Evolutionary conservation across 2,888 invertebrate species (phyloP).

Genomic region (Cataglyphis albicans): DNA sequence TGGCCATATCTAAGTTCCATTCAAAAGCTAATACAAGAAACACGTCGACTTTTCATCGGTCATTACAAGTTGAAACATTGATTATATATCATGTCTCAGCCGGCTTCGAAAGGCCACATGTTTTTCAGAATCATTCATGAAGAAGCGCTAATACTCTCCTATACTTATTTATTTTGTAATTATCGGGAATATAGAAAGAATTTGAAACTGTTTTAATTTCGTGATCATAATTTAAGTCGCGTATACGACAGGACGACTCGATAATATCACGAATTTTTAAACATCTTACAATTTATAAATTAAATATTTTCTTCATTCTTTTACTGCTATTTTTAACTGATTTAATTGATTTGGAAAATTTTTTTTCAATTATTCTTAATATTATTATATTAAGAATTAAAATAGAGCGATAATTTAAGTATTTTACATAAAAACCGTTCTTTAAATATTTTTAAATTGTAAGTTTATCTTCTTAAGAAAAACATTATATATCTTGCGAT

Average conservation of each 20-base stretch:
- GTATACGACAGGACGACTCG: neutral
- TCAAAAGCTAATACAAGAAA: neutral
- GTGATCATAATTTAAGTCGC: neutral
- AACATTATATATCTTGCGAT: neutral
- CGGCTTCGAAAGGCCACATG: neutral
- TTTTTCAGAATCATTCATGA: neutral
- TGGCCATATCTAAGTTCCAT: neutral
- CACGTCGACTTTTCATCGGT: neutral
- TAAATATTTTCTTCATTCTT: neutral
- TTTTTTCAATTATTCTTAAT: neutral
- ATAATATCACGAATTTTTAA: neutral
- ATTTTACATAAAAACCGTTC: neutral
- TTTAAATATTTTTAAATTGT: neutral
- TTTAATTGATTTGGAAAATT: neutral
- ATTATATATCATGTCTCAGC: neutral
- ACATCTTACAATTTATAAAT: neutral
- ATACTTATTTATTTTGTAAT: neutral
- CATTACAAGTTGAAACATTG: constrained; percentile 5
- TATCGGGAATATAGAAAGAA: neutral
- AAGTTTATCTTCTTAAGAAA: neutral
- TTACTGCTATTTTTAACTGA: neutral
- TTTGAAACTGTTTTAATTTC: neutral
- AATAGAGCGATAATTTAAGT: neutral
- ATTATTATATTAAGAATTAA: no score
- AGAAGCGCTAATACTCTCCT: neutral